These are phyloP conservation scores for Salvelinus fontinalis DNA, from an alignment of 2,113 vertebrate species.

Conservation along the genomic window DNA sequence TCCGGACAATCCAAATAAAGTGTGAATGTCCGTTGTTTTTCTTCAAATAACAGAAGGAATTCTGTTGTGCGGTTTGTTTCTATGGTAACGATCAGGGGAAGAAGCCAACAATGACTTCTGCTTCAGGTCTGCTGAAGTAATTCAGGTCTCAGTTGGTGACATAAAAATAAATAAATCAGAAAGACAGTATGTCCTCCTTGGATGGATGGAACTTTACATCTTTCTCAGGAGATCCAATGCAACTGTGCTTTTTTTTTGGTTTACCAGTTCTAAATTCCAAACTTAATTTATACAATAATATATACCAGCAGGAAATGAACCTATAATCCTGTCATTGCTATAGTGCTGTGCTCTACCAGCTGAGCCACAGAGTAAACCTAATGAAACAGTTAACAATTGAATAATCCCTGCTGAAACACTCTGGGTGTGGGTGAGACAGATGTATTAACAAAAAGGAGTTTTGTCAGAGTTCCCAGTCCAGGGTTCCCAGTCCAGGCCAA, in stretches of 20 bases:
- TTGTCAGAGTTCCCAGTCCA: conserved; percentile 4
- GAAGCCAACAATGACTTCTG: neutral
- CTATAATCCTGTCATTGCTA: no score
- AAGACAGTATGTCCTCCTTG: conserved; percentile 6
- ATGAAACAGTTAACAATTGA: neutral
- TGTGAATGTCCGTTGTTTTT: neutral
- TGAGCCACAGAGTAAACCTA: no score
- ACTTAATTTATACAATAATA: no score
- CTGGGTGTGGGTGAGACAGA: conserved; percentile 27
- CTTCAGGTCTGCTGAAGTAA: conserved; percentile 35
- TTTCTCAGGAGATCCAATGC: neutral
- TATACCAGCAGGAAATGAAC: no score
- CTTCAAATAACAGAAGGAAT: conserved; percentile 13
- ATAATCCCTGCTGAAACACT: conserved; percentile 4
- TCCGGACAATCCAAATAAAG: no score
- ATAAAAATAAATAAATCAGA: conserved; percentile 3
- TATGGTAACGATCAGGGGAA: conserved; percentile 6
- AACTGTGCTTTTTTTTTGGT: neutral
- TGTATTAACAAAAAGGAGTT: conserved; percentile 12
- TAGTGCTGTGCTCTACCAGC: no score
- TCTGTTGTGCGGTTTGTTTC: conserved; percentile 17
- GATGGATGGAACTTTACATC: neutral
- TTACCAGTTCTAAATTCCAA: neutral
- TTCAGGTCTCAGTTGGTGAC: conserved; percentile 27
- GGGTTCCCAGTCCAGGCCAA: neutral